These are phyloP conservation scores for Desmodus rotundus DNA, from an alignment of 2,113 vertebrate species.

Conservation along the genomic window DNA sequence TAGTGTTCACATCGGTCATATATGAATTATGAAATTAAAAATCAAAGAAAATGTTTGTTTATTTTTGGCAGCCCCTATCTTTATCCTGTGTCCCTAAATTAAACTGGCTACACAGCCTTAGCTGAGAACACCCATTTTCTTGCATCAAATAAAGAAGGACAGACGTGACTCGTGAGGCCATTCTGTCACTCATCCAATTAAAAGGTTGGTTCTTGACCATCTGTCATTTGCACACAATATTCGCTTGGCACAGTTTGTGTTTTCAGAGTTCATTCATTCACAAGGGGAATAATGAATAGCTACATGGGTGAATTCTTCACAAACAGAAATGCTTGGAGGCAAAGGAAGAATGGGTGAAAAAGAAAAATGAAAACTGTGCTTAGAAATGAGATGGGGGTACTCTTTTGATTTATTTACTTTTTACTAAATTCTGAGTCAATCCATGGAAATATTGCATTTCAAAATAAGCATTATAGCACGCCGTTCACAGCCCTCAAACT, in stretches of 20 bases:
- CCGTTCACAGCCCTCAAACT: background rate
- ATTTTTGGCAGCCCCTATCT: background rate
- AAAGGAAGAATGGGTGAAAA: background rate
- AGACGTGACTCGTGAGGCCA: background rate
- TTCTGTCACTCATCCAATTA: background rate
- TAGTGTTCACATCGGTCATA: background rate
- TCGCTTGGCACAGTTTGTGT: slow-evolving; percentile 1
- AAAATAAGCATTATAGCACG: background rate
- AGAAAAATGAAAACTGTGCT: background rate
- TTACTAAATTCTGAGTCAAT: background rate
- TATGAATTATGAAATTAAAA: background rate
- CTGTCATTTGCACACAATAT: slow-evolving; percentile 24
- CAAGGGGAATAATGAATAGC: background rate
- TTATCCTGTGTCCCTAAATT: background rate
- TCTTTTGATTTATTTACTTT: background rate
- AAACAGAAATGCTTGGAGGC: background rate
- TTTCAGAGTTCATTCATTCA: slow-evolving; percentile 21
- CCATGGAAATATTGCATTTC: background rate
- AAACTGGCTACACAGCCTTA: background rate
- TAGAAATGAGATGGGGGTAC: background rate
- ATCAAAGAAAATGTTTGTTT: background rate
- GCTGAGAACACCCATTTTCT: background rate
- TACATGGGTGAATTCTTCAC: background rate
- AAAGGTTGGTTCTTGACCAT: background rate
- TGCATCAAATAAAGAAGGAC: background rate